Evolutionary conservation across 2,797 vertebrate species (phyloP).

Genomic region (Tragelaphus eurycerus): DNA sequence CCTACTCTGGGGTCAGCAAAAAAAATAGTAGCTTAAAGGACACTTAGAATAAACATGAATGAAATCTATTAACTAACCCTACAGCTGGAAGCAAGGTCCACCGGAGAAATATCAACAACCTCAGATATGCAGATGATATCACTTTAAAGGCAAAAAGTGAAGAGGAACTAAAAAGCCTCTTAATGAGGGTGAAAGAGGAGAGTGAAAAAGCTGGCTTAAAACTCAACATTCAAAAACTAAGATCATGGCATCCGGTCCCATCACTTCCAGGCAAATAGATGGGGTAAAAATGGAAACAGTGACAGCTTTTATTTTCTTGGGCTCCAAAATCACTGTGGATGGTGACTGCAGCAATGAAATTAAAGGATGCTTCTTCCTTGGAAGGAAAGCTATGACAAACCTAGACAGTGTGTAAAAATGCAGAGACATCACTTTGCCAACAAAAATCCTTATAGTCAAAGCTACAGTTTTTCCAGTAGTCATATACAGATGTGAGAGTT

Average conservation of each 20-base stretch:
- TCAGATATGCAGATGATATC: background rate
- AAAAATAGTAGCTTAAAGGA: background rate
- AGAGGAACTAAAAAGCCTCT: background rate
- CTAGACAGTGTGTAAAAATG: background rate
- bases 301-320: background rate
- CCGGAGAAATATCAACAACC: accelerated
- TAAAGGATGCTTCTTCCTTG: background rate
- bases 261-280: background rate
- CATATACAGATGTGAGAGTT: background rate
- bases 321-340: background rate
- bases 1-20: background rate
- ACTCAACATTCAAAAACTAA: background rate
- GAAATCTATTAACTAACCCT: background rate
- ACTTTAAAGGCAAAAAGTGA: background rate
- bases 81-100: background rate
- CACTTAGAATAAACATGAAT: background rate
- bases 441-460: background rate
- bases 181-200: background rate
- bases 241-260: background rate
- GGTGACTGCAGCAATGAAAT: background rate
- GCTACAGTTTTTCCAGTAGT: background rate
- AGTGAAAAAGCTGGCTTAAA: background rate
- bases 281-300: background rate
- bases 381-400: background rate
- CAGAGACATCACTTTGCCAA: background rate